Evolutionary conservation across 2,113 vertebrate genomes (phyloP), one percentile per base, ranked within the genome.

Genomic region (Equus quagga): DNA sequence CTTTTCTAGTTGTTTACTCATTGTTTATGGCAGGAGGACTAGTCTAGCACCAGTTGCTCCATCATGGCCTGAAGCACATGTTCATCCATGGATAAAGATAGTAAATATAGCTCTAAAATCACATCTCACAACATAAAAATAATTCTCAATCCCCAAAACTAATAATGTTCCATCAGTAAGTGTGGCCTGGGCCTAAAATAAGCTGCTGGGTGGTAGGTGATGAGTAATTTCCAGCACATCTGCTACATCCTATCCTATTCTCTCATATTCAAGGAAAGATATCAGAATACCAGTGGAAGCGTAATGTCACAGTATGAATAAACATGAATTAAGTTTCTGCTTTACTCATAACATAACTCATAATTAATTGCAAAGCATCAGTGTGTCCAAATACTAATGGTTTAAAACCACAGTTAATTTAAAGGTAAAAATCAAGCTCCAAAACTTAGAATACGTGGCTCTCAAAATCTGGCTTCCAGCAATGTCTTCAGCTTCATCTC

Each of bases 51-150:
- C 15, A 65, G n/a, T n/a, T 83, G 6, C 14, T 92, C 31, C 14
- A 73, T 65, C 18, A 46, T 19, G 46, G 31, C 5, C 85, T 94
- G 21, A 82, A 90, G 41, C 8, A 89, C 33, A 88, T 65, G 13
- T 58, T 94, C 21, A 95, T 72, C 0, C 24, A 87, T 69, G 15
- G 24, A 56, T 60, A 73, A 92, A 89, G 33, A 70, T 24, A 87
- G 85, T 80, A 91, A 64, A 41, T 78, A 69, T 10, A 86, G 13
- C n/a, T 85, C 54, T 85, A 49, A 70, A 78, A 83, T 79, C 14
- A 70, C 31, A 95, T 85, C 49, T 91, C 23, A 78, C 81, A 91
- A 28, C 70, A 88, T 46, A 80, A 95, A 93, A 85, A 17, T 69
- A 58, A 51, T 31, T 78, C 41, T 75, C 17, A 78, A 62, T 72